Evolutionary conservation across 2,888 invertebrate species (phyloP).

Genomic region (Pemphredon lugubris): DNA sequence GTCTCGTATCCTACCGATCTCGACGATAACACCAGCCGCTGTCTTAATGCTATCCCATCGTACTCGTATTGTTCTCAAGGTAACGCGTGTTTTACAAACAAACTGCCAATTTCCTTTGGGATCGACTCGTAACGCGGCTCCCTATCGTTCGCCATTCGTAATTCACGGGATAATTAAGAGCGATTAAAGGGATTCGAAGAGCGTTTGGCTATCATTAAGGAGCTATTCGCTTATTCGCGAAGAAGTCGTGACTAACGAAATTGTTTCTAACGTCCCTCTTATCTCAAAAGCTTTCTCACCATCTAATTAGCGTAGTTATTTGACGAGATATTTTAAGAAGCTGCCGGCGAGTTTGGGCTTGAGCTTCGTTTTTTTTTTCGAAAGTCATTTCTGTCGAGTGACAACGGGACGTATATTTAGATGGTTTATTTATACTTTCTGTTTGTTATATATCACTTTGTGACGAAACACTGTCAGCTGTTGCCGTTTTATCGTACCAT

Average conservation of each 20-base stretch:
- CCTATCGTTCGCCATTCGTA: too few relatives aligned
- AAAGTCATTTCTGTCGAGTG: slow-evolving; percentile 11
- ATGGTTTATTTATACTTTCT: slow-evolving; percentile 10
- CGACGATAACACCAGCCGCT: slow-evolving; percentile 8
- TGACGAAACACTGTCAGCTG: neutral
- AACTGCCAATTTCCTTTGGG: slow-evolving; percentile 11
- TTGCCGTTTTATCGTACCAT: neutral
- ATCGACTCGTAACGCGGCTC: neutral
- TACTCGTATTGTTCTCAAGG: slow-evolving; percentile 34
- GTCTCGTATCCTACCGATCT: slow-evolving; percentile 43
- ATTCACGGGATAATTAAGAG: too few relatives aligned
- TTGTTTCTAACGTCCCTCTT: too few relatives aligned
- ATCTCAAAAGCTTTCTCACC: too few relatives aligned
- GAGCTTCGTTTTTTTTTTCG: slow-evolving; percentile 6
- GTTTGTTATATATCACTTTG: slow-evolving; percentile 9
- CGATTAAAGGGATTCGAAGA: too few relatives aligned
- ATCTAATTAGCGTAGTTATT: neutral
- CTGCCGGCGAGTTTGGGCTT: neutral
- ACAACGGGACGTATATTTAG: slow-evolving; percentile 14
- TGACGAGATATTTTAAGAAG: slow-evolving; percentile 10
- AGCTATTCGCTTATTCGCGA: too few relatives aligned
- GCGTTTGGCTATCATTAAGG: too few relatives aligned
- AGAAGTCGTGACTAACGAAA: too few relatives aligned
- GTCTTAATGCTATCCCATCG: slow-evolving; percentile 17
- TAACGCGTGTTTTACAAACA: slow-evolving; percentile 31